These are phyloP conservation scores for Pygoscelis antarcticus DNA, from an alignment of 2,113 vertebrate species.

Conservation along the genomic window DNA sequence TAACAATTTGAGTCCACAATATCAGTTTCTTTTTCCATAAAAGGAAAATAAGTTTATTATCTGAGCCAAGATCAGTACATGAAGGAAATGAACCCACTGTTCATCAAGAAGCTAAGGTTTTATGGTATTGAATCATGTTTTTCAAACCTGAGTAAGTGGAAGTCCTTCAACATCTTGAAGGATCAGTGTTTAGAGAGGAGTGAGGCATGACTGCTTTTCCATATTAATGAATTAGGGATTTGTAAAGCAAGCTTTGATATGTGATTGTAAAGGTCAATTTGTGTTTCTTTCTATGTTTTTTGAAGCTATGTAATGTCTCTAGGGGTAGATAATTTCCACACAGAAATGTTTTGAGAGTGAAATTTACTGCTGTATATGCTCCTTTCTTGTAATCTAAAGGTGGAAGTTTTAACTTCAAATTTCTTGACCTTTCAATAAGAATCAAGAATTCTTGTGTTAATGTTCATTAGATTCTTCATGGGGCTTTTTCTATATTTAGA, in stretches of 20 bases:
- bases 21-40: neutral
- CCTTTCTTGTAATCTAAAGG: neutral
- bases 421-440: neutral
- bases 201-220: neutral
- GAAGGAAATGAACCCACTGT: neutral
- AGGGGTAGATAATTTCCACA: neutral
- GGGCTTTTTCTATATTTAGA: fast-evolving
- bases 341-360: neutral
- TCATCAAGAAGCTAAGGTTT: neutral
- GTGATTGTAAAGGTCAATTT: neutral
- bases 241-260: neutral
- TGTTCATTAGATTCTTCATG: neutral
- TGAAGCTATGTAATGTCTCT: neutral
- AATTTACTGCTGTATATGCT: neutral
- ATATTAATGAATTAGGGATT: neutral
- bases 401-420: neutral
- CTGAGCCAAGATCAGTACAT: neutral
- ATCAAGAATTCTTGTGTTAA: neutral
- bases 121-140: neutral
- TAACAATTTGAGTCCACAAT: neutral
- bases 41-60: neutral
- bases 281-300: neutral
- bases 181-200: neutral
- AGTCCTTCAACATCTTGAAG: neutral
- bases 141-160: neutral